These are phyloP conservation scores for Oligia strigilis DNA, from an alignment of 2,888 invertebrate genomes.

Conservation along the genomic window DNA sequence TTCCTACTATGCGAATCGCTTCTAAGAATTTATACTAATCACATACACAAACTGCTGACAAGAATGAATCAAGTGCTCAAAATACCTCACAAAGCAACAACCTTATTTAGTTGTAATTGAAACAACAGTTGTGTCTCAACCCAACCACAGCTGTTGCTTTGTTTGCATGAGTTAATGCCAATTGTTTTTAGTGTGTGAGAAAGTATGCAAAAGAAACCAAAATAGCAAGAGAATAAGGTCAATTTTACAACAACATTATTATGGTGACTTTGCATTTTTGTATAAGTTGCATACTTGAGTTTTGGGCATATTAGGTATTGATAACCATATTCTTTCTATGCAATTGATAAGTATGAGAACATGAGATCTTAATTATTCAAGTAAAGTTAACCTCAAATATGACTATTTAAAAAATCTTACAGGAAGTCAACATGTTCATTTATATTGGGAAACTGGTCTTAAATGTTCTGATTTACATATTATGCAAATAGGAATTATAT, in stretches of 20 bases:
- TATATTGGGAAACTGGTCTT: constrained; percentile 22
- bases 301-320: background rate
- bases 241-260: constrained; percentile 33
- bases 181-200: constrained; percentile 36
- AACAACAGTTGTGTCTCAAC: constrained; percentile 29
- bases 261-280: constrained; percentile 63
- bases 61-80: background rate
- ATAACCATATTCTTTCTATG: constrained; percentile 20
- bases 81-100: constrained; percentile 12
- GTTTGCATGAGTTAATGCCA: constrained; percentile 49
- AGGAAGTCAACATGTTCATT: constrained; percentile 34
- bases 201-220: constrained; percentile 43
- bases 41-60: background rate
- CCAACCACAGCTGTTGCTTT: constrained; percentile 51
- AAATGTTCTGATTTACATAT: constrained; percentile 37
- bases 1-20: background rate
- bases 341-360: constrained; percentile 24
- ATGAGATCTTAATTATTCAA: constrained; percentile 2
- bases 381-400: constrained; percentile 50
- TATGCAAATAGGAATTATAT: constrained; percentile 2
- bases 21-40: background rate
- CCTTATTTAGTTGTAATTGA: constrained; percentile 23
- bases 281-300: constrained; percentile 4
- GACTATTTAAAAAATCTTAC: background rate
- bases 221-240: constrained; percentile 31